Evolutionary conservation across 53 echinoderm and acorn worm species (phyloP), one percentile per base, ranked within the genome.

Genomic region (Glandiceps talaboti): DNA sequence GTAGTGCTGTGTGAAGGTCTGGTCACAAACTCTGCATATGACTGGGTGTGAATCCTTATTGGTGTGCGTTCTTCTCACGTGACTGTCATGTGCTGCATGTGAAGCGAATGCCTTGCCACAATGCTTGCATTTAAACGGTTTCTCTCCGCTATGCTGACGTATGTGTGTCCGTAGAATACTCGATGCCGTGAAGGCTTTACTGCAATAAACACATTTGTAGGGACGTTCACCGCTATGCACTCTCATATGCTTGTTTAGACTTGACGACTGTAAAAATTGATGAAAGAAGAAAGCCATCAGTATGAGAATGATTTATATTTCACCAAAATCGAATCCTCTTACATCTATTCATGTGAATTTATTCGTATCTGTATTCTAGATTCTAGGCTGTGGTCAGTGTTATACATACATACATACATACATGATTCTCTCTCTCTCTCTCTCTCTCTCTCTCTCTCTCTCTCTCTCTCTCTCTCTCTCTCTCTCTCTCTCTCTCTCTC

Each of bases 1-100:
- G 77, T 92, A 92, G 33, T 82, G 77, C 75, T 92, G 90, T 0
- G 83, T 32, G 84, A 94, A 94, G 14, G 92, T 33, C 33, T 94
- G 92, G 80, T 91, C 90, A 74, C 95, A 94, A 28, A 89, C 83
- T 31, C 80, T 64, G 77, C 95, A 94, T 27, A 80, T 81, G 6
- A 45, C 6, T 6, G 64, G 6, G 82, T 81, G 80, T 29, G 90
- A 77, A 73, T 85, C 85, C 26, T 92, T 92, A 73, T 92, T 90
- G 30, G 84, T 76, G 79, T 77, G 77, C 14, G 77, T 77, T 30
- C 77, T 20, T 29, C 77, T 29, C 30, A 77, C 77, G 29, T 77
- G 77, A 29, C 77, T 77, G 29, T 77, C 77, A 20, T 77, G 77
- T 28, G 77, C 77, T 20, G 77, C 77, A 30, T 77, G 77, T 25